Base-by-base conservation (phyloP, 2,797 vertebrate genomes). In the Propithecus perrieri region DNA sequence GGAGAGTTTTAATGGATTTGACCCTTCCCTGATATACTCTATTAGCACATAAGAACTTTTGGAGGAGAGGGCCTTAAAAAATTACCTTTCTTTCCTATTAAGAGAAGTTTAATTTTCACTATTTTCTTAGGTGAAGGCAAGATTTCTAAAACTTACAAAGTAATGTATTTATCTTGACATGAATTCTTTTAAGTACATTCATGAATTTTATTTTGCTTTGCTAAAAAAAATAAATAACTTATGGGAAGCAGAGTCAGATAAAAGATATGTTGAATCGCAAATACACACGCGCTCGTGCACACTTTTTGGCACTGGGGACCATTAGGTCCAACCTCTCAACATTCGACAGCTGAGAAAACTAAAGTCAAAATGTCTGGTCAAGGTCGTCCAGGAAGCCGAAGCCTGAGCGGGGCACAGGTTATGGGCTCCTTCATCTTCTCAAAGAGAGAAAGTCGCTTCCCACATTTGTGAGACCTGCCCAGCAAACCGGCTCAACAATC, bases 1-100 rank as follows among this genome's bases (percentile, higher is more conserved):
- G 95, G 85, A 96, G 83, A 85, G 81, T 89, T 91, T 96, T 97
- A 96, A 97, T 95, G 69, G 94, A 85, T 84, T 91, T 97, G 97
- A 97, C 97, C 96, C 95, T 96, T 86, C 94, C 81, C 79, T 87
- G 91, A 94, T 90, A 85, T 7, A 94, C 48, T 48, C 50, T 24
- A 33, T 38, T 74, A 78, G 59, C 63, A 59, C 22, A 7, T 22
- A 81, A 53, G 63, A 86, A 78, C 63, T 33, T 41, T 53, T 38
- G 28, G 48, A 74, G 65, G 35, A 83, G n/a, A 26, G 8, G 35
- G 38, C 24, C 33, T 92, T 24, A 57, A 95, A 67, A 83, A 61
- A 83, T 33, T 11, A 75, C 20, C 53, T 69, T 88, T 63, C 46
- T 33, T 69, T 88, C 71, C 65, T 63, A 72, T 43, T 41, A 89